Base-by-base conservation (phyloP, 2,113 vertebrate species). In the Cyprinodon variegatus region DNA sequence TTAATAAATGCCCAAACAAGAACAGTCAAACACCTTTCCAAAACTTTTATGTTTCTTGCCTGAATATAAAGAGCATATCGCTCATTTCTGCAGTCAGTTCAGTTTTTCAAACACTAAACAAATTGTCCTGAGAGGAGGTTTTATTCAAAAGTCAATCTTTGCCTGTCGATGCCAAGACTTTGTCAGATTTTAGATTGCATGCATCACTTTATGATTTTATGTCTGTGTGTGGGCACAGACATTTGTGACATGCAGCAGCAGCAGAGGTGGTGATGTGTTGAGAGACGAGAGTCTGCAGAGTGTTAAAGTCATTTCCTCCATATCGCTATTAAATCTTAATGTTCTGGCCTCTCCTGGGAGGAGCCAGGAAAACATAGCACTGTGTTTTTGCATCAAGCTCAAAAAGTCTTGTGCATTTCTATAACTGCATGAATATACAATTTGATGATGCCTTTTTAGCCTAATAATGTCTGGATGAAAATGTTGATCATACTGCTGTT, bases 281-380 rank as follows among this genome's bases (percentile, higher is more conserved):
- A 78, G 76, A 80, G 80, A 85, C 36, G 66, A 69, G 80, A 76
- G 81, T 77, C 61, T 80, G 59, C 74, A 89, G 83, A 79, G 74
- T 80, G 81, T 90, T 74, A 82, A 81, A 83, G 87, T 84, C 75
- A 70, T 78, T 88, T 80, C 70, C 77, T 78, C 78, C 74, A 77
- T 83, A 88, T 91, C 87, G 72, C 85, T 82, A 88, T 91, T 87
- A 91, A 86, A 91, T 91, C 89, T 88, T 91, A 91, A 92, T 92
- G 82, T 91, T 70, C 77, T 14, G 43, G 69, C 76, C 82, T 67
- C 81, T 86, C 89, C 61, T 85, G 90, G 88, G 85, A 87, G 80
- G 85, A 87, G 83, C 71, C 86, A 90, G 84, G 77, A 82, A 76
- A 89, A 89, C 88, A 83, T 88, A 79, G 68, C 79, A 88, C 87